Base-by-base conservation (phyloP, 2,888 invertebrate species). In the Drosophila neoperkinsi region DNA sequence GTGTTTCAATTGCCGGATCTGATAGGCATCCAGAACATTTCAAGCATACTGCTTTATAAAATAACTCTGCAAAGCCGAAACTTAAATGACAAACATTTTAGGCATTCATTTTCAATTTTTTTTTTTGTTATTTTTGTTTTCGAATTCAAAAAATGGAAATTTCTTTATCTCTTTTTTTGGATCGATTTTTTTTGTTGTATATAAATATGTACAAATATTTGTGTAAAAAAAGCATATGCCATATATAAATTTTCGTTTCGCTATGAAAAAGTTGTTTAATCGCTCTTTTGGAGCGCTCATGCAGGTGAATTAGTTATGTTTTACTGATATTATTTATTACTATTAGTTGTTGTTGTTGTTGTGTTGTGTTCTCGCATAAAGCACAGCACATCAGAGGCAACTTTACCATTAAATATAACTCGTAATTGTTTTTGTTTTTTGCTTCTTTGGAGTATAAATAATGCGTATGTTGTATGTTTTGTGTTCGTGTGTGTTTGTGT, bases 401-500 rank as follows among this genome's bases (percentile, higher is more conserved):
- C 81, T 73, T 74, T 84, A 84, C 65, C 81, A 77, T 84, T 84
- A 73, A 73, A 79, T 81, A 81, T 83, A 84, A 78, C 82, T 87
- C 72, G 70, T 79, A 71, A 63, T 74, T 79, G 68, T 74, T 76
- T 78, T 72, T 77, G 71, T 75, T 77, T 77, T 77, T 84, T 77
- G 82, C 82, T 83, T 83, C 81, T 91, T 88, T 90, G 90, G 90
- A 90, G 88, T 88, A 88, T 88, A 90, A 86, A 89, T 90, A 90
- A 89, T 88, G 84, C 81, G 72, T 79, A 73, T 80, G 61, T 81
- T 75, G 68, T 60, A 67, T 74, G 64, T 76, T 56, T 78, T 56
- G 58, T 56, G 57, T 71, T 41, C 69, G 49, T 79, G 43, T 46
- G 58, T 70, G 58, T 76, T 38, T 55, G 59, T 69, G 61, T 74